Evolutionary conservation across 2,113 vertebrate species (phyloP), one percentile per base, ranked within the genome.

Genomic region (Chaetops frenatus): DNA sequence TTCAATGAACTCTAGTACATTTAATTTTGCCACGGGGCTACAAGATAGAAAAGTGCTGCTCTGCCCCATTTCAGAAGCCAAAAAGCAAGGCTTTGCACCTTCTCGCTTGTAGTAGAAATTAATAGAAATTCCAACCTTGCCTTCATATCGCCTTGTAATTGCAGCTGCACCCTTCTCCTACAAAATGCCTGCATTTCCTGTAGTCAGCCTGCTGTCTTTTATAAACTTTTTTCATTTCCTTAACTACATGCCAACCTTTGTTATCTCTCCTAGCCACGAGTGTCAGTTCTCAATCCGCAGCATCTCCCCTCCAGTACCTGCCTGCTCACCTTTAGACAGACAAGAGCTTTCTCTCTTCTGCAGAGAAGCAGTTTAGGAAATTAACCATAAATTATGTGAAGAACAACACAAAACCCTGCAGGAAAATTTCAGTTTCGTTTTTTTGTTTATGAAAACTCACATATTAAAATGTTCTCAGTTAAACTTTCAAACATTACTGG

Each of bases 21-120:
- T 94, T 61, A 33, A 31, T 15, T 82, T 76, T 14, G 19, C 40
- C 56, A 10, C 2, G 10, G 27, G 38, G 22, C 45, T 85, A n/a
- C 24, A 65, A 36, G 17, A 29, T 9, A 64, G 24, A 29, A 35
- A 90, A 76, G 7, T 60, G 44, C 15, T 84, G 7, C 13, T 67
- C 14, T 79, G 17, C 5, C 11, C 20, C 36, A 40, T 60, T 71
- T 35, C 71, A 36, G n/a, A 84, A 78, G 21, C 16, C 7, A 35
- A 45, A 88, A 88, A 50, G 0, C 17, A 42, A 69, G 6, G 25
- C n/a, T 58, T 89, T 40, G 16, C 23, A 3, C 17, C 40, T 64
- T 19, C 20, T 82, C 2, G 0, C 19, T n/a, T 2, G 0, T 4
- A 40, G 31, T 7, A 67, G 24, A 40, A 72, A 44, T 40, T 27